phyloP scores from a whole-genome alignment of 2,888 invertebrate species.

The Pocota personata region DNA sequence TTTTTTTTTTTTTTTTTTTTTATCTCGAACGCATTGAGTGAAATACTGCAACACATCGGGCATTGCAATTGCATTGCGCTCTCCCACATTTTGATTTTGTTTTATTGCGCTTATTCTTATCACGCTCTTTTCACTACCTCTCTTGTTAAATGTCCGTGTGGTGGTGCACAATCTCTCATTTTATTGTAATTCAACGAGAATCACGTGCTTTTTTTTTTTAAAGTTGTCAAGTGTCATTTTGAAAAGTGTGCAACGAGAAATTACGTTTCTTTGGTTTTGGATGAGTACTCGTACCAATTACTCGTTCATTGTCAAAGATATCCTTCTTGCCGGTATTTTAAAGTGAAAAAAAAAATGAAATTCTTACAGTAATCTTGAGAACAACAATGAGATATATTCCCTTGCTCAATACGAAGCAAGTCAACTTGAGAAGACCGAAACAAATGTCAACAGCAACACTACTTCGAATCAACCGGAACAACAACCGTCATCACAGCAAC shows the following conservation, averaged over 20 bases:
- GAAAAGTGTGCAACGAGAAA: constrained; percentile 65
- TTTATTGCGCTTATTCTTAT: constrained; percentile 8
- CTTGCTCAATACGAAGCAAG: constrained; percentile 83
- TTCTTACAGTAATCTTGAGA: constrained; percentile 83
- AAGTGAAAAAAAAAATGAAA: constrained; percentile 59
- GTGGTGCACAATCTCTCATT: constrained; percentile 65
- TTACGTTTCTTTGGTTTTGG: constrained; percentile 59
- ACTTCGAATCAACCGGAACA: constrained; percentile 62
- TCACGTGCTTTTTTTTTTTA: constrained; percentile 63
- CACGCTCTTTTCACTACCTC: neutral
- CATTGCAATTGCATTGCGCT: constrained; percentile 36
- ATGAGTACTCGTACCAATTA: constrained; percentile 34
- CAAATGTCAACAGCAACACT: constrained; percentile 59
- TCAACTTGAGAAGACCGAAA: constrained; percentile 76
- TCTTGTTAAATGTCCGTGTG: constrained; percentile 17
- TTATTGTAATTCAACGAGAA: constrained; percentile 66
- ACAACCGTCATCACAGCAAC: constrained; percentile 59
- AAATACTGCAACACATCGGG: constrained; percentile 32
- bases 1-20: neutral
- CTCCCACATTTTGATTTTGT: neutral
- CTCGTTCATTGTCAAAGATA: constrained; percentile 54
- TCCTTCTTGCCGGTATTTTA: neutral
- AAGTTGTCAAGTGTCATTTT: constrained; percentile 63
- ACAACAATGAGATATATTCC: constrained; percentile 83
- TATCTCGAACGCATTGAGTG: constrained; percentile 41